Percentiles rank a stretch among this genome's conserved stretches.
These are phyloP conservation scores for Coptodon bakossiorum DNA, from an alignment of 2,113 vertebrate genomes.

Conservation along the genomic window DNA sequence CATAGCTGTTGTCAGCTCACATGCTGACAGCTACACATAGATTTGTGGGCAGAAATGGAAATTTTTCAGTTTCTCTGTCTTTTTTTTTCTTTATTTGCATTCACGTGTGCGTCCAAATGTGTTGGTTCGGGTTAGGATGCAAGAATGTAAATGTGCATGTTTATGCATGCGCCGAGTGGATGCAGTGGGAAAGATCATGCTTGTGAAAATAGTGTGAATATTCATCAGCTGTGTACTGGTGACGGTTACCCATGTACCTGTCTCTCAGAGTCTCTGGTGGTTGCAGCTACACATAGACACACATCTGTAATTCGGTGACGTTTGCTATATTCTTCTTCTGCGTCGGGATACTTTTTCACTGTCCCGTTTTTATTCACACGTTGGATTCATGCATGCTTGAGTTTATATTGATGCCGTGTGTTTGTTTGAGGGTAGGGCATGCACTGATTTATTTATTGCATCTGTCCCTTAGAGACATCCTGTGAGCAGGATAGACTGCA, in stretches of 20 bases:
- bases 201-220: slow-evolving; percentile 58
- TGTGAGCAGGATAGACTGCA: slow-evolving; percentile 14
- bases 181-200: background rate
- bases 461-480: slow-evolving; percentile 20
- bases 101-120: background rate
- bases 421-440: background rate
- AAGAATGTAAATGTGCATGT: background rate
- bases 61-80: background rate
- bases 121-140: background rate
- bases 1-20: slow-evolving; percentile 16
- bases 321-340: background rate
- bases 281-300: background rate
- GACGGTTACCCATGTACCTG: slow-evolving; percentile 59
- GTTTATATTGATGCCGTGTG: background rate
- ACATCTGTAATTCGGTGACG: background rate
- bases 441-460: slow-evolving; percentile 45
- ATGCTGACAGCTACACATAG: slow-evolving; percentile 18
- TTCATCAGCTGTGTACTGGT: slow-evolving; percentile 55
- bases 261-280: slow-evolving; percentile 46
- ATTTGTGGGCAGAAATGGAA: background rate
- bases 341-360: background rate
- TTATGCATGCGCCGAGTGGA: background rate
- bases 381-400: background rate
- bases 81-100: background rate
- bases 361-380: background rate